These are phyloP conservation scores for Cheilosia vernalis DNA, from an alignment of 2,888 invertebrate species.

Conservation along the genomic window DNA sequence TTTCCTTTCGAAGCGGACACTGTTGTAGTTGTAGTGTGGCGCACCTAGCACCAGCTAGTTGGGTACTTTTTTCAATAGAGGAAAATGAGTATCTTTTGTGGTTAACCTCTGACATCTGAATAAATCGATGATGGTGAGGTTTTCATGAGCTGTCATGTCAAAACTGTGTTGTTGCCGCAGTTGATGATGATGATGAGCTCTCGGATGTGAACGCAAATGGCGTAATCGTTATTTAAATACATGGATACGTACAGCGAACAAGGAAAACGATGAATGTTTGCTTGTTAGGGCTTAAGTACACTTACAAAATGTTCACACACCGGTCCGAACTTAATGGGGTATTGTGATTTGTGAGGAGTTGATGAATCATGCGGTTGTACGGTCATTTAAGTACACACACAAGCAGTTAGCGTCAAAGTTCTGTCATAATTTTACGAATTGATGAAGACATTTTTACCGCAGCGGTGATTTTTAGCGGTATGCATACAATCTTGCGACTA, in stretches of 20 bases:
- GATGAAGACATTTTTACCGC: conserved; percentile 3
- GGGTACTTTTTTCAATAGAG: conserved; percentile 12
- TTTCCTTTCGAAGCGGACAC: neutral
- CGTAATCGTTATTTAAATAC: conserved; percentile 64
- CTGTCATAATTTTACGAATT: conserved; percentile 10
- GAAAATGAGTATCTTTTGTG: conserved; percentile 42
- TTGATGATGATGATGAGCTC: conserved; percentile 10
- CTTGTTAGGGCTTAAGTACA: conserved; percentile 26
- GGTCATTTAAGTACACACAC: conserved; percentile 12
- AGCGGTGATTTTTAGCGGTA: neutral
- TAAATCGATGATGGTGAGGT: conserved; percentile 43
- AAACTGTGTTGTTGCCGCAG: conserved; percentile 9
- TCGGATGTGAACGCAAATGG: conserved; percentile 42
- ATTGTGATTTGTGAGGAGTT: conserved; percentile 24
- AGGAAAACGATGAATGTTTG: conserved; percentile 37
- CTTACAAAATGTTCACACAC: conserved; percentile 12
- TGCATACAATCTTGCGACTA: too few species aligned
- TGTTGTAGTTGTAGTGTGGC: neutral
- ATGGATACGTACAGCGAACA: conserved; percentile 2
- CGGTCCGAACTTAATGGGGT: conserved; percentile 7
- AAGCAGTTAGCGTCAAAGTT: neutral
- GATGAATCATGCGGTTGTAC: conserved; percentile 26
- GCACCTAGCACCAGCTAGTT: conserved; percentile 17
- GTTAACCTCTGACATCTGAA: conserved; percentile 67
- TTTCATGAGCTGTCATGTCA: conserved; percentile 20